Base-by-base conservation (phyloP, 1,140 invertebrate genomes). In the Scaptomyza hsui region DNA sequence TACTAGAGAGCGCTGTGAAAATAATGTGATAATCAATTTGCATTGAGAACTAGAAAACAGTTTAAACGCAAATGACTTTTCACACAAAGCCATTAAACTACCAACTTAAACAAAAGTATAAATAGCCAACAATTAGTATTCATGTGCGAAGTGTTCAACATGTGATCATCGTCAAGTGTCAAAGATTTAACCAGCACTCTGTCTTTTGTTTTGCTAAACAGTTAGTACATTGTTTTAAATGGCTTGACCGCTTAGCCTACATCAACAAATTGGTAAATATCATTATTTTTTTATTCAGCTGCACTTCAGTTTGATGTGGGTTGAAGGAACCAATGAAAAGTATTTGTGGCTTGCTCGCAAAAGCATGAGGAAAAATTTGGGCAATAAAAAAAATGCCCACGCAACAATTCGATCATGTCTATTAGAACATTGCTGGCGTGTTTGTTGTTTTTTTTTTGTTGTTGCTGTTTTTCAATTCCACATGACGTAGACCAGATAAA, bases 401-500 rank as follows among this genome's bases (percentile, higher is more conserved):
- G 42, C 49, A 32, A 57, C 12, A 5, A 6, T 29, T 42, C 6
- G 37, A 56, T 56, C 21, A 21, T 15, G 26, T 29, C 26, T 29
- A 29, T 13, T 56, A 18, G 3, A 56, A 56, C 37, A 55, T n/a
- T 41, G 13, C 10, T 16, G 10, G 21, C 6, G 9, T 16, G 15
- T 56, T 44, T n/a, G 10, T 16, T 53, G n/a, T 15, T 9, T 42
- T 3, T 42, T 56, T 42, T 26, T 26, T 13, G 45, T 59, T 32
- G 9, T 26, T 41, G n/a, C 21, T 41, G 0, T 5, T 24, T 26
- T 26, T 19, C 19, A 16, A 39, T 24, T 3, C 48, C 37, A 53
- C 15, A 63, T 53, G 60, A 63, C 60, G 60, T 63, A 63, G 60
- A 32, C 4, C 29, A 35, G 18, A 64, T 64, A 64, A 64, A 56